These are phyloP conservation scores for Diadophis punctatus DNA, from an alignment of 2,113 vertebrate genomes.

Conservation along the genomic window DNA sequence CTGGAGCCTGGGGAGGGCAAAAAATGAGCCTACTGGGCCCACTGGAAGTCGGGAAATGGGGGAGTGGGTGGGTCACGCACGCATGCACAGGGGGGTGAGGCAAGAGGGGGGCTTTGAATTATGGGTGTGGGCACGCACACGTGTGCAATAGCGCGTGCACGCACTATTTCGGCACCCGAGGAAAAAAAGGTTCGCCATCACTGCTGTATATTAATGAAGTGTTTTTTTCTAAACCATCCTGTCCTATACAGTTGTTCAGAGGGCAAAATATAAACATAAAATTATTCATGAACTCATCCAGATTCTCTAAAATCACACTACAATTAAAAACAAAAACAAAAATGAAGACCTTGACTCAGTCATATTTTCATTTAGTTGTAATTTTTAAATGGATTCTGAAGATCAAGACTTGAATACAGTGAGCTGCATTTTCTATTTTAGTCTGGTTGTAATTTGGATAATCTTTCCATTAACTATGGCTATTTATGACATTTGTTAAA, in stretches of 20 bases:
- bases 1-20: too few relatives aligned
- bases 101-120: too few relatives aligned
- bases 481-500: slow-evolving; percentile 81
- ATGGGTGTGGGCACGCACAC: too few relatives aligned
- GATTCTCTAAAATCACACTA: neutral
- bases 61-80: too few relatives aligned
- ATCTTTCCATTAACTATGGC: slow-evolving; percentile 71
- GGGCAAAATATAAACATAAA: neutral
- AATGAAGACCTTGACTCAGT: slow-evolving; percentile 44
- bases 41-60: too few relatives aligned
- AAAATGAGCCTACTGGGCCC: too few relatives aligned
- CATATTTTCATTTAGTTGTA: slow-evolving; percentile 34
- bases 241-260: neutral
- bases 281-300: neutral
- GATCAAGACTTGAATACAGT: slow-evolving; percentile 60
- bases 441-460: slow-evolving; percentile 72
- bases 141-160: too few relatives aligned
- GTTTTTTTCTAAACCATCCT: neutral
- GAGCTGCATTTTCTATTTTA: slow-evolving; percentile 73
- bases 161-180: too few relatives aligned
- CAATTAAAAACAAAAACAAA: slow-evolving; percentile 20
- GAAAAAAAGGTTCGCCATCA: too few relatives aligned
- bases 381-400: slow-evolving; percentile 65
- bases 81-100: too few relatives aligned
- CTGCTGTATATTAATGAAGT: neutral